These are phyloP conservation scores for Sarcophaga variegata DNA, from an alignment of 2,888 invertebrate genomes.

Conservation along the genomic window DNA sequence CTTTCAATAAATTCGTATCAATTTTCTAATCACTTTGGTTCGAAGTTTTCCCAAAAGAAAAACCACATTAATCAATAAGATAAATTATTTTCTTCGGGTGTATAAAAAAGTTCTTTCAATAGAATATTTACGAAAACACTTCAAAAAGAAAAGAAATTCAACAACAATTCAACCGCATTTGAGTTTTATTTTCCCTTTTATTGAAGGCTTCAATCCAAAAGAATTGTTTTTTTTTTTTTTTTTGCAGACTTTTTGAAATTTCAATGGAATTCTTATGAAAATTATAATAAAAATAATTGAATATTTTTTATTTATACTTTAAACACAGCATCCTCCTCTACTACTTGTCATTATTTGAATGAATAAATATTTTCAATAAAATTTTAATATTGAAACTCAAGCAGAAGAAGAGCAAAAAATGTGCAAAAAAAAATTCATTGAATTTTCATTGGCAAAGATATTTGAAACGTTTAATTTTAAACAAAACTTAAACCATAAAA, in stretches of 20 bases:
- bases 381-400: not conserved
- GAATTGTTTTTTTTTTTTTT: not conserved
- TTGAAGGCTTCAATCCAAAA: not conserved
- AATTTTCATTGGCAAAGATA: slow-evolving; percentile 4
- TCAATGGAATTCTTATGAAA: slow-evolving; percentile 24
- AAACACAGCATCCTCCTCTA: not conserved
- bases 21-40: no score
- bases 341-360: not conserved
- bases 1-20: no score
- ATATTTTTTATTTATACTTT: not conserved
- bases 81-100: not conserved
- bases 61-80: no score
- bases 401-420: no score
- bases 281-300: slow-evolving; percentile 12
- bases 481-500: no score
- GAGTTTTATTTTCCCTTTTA: not conserved
- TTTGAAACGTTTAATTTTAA: not conserved
- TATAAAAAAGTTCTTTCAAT: not conserved
- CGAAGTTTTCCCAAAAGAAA: no score
- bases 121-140: not conserved
- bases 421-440: no score
- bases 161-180: slow-evolving; percentile 18
- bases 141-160: not conserved
- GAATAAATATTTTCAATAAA: not conserved
- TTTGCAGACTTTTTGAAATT: not conserved